phyloP scores from a whole-genome alignment of 2,888 invertebrate genomes.

The Dendrolimus houi region DNA sequence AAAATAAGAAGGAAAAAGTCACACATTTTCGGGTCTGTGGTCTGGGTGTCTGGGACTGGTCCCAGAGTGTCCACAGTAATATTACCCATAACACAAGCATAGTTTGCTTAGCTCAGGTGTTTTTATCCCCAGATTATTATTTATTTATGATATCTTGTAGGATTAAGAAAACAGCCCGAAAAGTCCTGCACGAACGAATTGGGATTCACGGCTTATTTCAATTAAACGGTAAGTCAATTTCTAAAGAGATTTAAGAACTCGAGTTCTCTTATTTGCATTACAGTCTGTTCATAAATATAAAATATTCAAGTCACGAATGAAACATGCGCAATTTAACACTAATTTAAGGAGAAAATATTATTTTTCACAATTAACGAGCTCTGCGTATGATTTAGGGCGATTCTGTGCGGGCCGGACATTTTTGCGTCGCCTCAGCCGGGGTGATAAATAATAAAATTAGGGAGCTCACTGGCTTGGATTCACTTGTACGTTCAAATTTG shows the following conservation, averaged over 20 bases:
- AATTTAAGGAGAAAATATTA: slow-evolving; percentile 37
- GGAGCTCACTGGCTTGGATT: slow-evolving; percentile 20
- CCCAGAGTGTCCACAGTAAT: no score
- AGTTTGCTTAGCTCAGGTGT: no score
- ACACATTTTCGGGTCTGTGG: no score
- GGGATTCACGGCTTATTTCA: no score
- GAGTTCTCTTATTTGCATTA: not conserved
- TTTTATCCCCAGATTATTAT: no score
- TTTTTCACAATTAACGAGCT: slow-evolving; percentile 56
- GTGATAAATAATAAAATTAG: slow-evolving; percentile 55
- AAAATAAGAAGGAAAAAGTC: no score
- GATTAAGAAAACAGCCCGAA: no score
- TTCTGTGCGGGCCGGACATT: slow-evolving; percentile 31
- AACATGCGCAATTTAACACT: slow-evolving; percentile 38
- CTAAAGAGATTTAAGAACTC: slow-evolving; percentile 1
- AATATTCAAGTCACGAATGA: slow-evolving; percentile 39
- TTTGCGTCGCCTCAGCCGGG: slow-evolving; percentile 32
- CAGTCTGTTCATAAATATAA: slow-evolving; percentile 10
- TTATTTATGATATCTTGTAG: no score
- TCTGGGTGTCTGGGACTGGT: no score
- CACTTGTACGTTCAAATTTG: slow-evolving; percentile 17
- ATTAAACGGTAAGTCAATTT: not conserved
- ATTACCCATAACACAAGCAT: no score
- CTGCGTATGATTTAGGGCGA: slow-evolving; percentile 44
- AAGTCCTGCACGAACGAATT: no score